Evolutionary conservation across 2,888 invertebrate genomes (phyloP), one percentile per base, ranked within the genome.

Genomic region (Drosophila paramelanica): DNA sequence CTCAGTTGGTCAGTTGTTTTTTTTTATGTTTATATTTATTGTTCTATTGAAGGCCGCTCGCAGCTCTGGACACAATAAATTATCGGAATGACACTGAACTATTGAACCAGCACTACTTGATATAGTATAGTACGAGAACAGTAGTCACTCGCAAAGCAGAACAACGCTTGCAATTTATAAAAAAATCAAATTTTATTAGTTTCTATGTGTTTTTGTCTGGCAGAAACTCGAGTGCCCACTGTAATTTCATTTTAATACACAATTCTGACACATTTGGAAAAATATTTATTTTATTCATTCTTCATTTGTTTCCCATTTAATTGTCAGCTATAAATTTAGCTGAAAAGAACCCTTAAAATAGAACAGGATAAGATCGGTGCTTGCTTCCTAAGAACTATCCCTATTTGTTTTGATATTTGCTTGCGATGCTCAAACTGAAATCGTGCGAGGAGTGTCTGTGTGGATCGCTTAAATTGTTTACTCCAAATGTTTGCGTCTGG

Each of bases 11-110:
- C 72, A 51, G 42, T 52, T 49, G 50, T 42, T 38, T 46, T 10
- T 31, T 17, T 17, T 17, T 17, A 17, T 13, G 23, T 46, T 61
- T 60, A 84, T 84, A 25, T 46, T 61, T 60, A 84, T 84, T 79
- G 73, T 73, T 64, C 47, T 60, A 47, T 45, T 20, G 75, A 81
- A 81, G 81, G 81, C 43, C 55, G 45, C 36, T 41, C 43, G 39
- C 33, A 60, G 27, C 41, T 42, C 41, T 25, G 36, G 11, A 20
- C 38, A 20, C 10, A 52, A 56, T 60, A 52, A 61, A 56, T 72
- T 74, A 74, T 72, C 64, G 49, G 36, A 31, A 50, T 68, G 86
- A 60, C 81, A 76, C 50, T 81, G 81, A 81, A 77, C 76, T 59
- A 62, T 78, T 77, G 78, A 77, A 62, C 78, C 74, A 59, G 42